These are phyloP conservation scores for Rhodeus uyekii DNA, from an alignment of 2,797 vertebrate species.

Conservation along the genomic window DNA sequence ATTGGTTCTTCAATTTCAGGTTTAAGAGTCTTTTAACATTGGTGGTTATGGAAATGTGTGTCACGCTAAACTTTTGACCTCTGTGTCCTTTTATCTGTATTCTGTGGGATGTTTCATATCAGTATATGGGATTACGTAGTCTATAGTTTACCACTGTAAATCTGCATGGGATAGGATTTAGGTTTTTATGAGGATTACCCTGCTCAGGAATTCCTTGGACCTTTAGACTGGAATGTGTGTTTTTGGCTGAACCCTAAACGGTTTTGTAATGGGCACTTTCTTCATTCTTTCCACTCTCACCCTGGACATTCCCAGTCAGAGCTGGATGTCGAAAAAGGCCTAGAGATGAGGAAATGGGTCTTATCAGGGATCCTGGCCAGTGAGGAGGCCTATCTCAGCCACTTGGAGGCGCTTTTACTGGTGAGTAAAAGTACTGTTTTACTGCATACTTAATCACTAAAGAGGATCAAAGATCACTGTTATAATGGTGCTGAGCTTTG, in stretches of 20 bases:
- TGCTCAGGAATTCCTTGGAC: neutral
- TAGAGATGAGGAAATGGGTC: slow-evolving; percentile 99
- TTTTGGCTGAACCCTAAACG: slow-evolving; percentile 18
- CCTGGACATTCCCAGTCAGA: slow-evolving; percentile 78
- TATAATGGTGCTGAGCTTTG: slow-evolving; percentile 18
- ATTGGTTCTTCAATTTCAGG: neutral
- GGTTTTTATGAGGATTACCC: slow-evolving; percentile 4
- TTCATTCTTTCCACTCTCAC: slow-evolving; percentile 8
- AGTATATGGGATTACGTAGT: neutral
- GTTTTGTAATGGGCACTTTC: slow-evolving; percentile 17
- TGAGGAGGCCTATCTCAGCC: slow-evolving; percentile 94
- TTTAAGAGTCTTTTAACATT: neutral
- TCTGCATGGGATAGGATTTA: neutral
- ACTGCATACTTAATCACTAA: neutral
- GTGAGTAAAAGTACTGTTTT: slow-evolving; percentile 71
- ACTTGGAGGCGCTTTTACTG: slow-evolving; percentile 94
- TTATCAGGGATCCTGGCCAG: slow-evolving; percentile 94
- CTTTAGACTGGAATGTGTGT: slow-evolving; percentile 9
- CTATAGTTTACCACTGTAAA: neutral
- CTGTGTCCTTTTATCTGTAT: neutral
- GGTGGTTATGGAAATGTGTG: neutral
- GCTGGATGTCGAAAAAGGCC: slow-evolving; percentile 92
- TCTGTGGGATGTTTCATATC: neutral
- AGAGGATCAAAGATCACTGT: slow-evolving; percentile 10
- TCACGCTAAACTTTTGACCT: neutral